phyloP scores from a whole-genome alignment of 2,113 vertebrate genomes.

The Amblyopsis rosae region DNA sequence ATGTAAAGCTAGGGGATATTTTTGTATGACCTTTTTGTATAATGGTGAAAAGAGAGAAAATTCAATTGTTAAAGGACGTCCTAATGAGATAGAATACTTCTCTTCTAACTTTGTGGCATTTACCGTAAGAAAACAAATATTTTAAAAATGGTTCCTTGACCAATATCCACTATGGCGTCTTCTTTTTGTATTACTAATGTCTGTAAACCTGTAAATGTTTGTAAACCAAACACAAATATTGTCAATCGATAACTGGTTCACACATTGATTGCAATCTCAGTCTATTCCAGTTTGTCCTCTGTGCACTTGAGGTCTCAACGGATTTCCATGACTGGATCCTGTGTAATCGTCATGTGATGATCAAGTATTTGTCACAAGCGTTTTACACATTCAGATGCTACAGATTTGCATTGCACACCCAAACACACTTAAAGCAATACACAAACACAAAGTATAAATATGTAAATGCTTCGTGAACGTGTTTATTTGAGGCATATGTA shows the following conservation, averaged over 20 bases:
- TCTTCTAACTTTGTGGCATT: constrained; percentile 16
- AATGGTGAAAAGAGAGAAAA: constrained; percentile 36
- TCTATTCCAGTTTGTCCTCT: constrained; percentile 1
- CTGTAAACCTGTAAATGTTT: constrained; percentile 28
- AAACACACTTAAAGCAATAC: constrained; percentile 13
- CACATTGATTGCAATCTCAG: neutral
- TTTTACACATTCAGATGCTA: constrained; percentile 5
- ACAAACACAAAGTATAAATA: neutral
- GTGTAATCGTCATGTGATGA: neutral
- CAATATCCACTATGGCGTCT: constrained; percentile 31
- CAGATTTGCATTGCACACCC: constrained; percentile 7
- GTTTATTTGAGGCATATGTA: constrained; percentile 5
- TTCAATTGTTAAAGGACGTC: constrained; percentile 23
- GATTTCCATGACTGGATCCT: neutral
- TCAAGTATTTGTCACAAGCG: constrained; percentile 25
- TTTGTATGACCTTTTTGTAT: constrained; percentile 70
- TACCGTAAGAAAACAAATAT: constrained; percentile 27
- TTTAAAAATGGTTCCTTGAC: constrained; percentile 21
- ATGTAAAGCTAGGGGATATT: constrained; percentile 71
- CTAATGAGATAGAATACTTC: constrained; percentile 30
- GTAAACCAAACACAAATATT: constrained; percentile 27
- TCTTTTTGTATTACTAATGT: constrained; percentile 46
- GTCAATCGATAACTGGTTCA: constrained; percentile 19
- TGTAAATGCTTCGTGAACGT: constrained; percentile 12
- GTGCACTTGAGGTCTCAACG: neutral